phyloP scores from a whole-genome alignment of 2,113 vertebrate genomes.

The Oryzias celebensis region DNA sequence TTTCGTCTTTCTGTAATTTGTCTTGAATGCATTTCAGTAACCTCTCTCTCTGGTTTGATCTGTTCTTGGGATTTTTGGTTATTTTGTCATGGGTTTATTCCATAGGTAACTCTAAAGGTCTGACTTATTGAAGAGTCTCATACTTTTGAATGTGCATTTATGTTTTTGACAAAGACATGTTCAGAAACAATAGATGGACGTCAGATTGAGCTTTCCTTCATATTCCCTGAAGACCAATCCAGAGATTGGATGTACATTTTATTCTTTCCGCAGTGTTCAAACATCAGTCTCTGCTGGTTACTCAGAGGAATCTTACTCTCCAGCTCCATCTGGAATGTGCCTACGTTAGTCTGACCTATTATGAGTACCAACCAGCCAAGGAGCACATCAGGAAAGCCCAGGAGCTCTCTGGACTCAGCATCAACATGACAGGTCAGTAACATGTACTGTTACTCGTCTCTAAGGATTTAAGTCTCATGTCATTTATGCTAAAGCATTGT shows the following conservation, averaged over 20 bases:
- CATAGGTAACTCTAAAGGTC: too few species aligned
- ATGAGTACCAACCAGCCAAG: constrained; percentile 89
- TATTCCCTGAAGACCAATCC: too few species aligned
- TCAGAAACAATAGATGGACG: too few species aligned
- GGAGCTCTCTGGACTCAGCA: constrained; percentile 80
- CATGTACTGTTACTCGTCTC: not conserved
- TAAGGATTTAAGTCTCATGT: not conserved
- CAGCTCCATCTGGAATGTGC: constrained; percentile 93
- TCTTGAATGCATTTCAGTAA: too few species aligned
- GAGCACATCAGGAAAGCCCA: constrained; percentile 81
- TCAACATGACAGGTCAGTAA: constrained; percentile 85
- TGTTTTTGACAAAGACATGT: too few species aligned
- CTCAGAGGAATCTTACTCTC: constrained; percentile 77
- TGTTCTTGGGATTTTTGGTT: too few species aligned
- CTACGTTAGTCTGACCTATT: constrained; percentile 86
- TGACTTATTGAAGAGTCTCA: too few species aligned
- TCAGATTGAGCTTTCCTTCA: too few species aligned
- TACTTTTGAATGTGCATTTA: too few species aligned
- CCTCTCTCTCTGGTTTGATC: too few species aligned
- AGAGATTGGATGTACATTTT: not conserved
- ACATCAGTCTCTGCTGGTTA: constrained; percentile 69
- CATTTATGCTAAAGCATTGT: not conserved
- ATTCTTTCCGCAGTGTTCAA: constrained; percentile 75
- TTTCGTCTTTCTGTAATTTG: too few species aligned
- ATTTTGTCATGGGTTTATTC: too few species aligned